These are phyloP conservation scores for Wasmannia auropunctata DNA, from an alignment of 1,140 invertebrate species.

Conservation along the genomic window DNA sequence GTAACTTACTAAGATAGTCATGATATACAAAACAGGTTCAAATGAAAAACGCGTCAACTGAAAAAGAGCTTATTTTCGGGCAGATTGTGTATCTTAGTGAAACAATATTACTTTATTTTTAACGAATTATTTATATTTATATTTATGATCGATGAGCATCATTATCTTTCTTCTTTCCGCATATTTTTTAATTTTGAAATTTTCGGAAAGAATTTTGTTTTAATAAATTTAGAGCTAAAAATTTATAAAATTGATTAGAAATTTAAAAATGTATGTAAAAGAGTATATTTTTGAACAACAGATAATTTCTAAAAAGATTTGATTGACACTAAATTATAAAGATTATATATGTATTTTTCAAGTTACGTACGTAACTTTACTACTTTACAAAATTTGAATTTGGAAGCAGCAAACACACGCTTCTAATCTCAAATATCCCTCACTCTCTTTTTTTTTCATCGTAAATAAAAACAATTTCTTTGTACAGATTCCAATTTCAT, in stretches of 20 bases:
- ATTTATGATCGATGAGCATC: not conserved
- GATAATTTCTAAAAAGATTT: not conserved
- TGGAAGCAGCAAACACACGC: not conserved
- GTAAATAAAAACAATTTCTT: not conserved
- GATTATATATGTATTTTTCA: not conserved
- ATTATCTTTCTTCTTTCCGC: not conserved
- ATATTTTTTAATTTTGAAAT: not conserved
- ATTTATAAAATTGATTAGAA: not conserved
- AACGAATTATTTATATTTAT: not conserved
- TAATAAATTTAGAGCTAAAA: not conserved
- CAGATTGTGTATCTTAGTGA: not conserved
- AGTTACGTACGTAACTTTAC: not conserved
- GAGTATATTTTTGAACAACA: not conserved
- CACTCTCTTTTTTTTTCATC: not conserved
- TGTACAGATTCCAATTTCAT: slow-evolving; percentile 4
- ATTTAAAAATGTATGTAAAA: not conserved
- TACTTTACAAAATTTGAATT: no score
- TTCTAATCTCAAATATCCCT: slow-evolving; percentile 4
- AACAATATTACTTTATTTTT: not conserved
- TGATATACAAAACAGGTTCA: not conserved
- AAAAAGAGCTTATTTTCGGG: not conserved
- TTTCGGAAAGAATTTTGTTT: not conserved
- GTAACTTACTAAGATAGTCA: not conserved
- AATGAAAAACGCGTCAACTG: not conserved
- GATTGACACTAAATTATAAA: not conserved